phyloP scores from a whole-genome alignment of 2,888 invertebrate species.

The Nomada fabriciana region DNA sequence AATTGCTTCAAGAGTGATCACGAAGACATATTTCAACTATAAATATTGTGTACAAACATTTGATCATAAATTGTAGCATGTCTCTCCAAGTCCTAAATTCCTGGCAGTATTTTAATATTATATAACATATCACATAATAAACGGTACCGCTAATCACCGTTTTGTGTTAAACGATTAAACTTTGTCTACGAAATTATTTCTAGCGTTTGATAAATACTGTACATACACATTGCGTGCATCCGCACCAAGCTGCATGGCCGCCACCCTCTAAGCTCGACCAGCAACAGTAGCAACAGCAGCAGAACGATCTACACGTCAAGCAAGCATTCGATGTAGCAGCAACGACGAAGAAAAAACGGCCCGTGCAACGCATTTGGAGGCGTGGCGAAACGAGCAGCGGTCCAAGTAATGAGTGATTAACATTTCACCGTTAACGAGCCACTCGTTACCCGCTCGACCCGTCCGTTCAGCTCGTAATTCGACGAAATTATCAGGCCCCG shows the following conservation, averaged over 20 bases:
- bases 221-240: not conserved
- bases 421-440: conserved; percentile 58
- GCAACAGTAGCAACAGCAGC: not conserved
- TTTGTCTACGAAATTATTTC: too few species aligned
- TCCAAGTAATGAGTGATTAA: conserved; percentile 33
- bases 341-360: not conserved
- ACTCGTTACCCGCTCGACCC: conserved; percentile 45
- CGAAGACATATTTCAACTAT: too few species aligned
- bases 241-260: not conserved
- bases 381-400: not conserved
- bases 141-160: too few species aligned
- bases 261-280: not conserved
- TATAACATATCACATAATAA: too few species aligned
- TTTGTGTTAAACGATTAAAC: too few species aligned
- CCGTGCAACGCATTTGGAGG: not conserved
- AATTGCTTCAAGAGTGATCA: too few species aligned
- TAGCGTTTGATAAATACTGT: too few species aligned
- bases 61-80: too few species aligned
- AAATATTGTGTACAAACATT: too few species aligned
- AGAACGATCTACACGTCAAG: not conserved
- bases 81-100: too few species aligned
- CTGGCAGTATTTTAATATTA: too few species aligned
- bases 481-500: conserved; percentile 6
- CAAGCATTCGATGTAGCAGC: not conserved
- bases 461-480: conserved; percentile 30